Conservation (phyloP, 2,113 vertebrate species). For the Gnathonemus echidnorhynchus region DNA sequence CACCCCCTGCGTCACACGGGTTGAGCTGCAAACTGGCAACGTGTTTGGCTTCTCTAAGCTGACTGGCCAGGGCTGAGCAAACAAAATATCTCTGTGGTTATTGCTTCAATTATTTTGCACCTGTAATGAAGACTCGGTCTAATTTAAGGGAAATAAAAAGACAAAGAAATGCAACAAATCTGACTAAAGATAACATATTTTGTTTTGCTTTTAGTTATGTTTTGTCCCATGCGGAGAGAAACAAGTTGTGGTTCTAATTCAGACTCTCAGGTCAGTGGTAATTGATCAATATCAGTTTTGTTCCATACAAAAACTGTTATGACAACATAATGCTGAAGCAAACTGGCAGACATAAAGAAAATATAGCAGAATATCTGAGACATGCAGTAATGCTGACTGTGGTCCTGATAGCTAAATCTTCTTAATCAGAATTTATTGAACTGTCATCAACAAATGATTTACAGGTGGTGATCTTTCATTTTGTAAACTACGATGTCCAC, state of each 20-base stretch:
- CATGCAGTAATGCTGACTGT: constrained; percentile 24
- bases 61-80: constrained; percentile 40
- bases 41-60: constrained; percentile 43
- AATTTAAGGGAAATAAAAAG: constrained; percentile 53
- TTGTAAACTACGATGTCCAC: not conserved
- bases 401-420: constrained; percentile 1
- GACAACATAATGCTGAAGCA: not conserved
- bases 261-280: not conserved
- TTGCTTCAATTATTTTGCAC: constrained; percentile 68
- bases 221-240: constrained; percentile 37
- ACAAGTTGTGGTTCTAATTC: not conserved
- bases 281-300: constrained; percentile 36
- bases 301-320: not conserved
- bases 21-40: constrained; percentile 35
- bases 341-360: constrained; percentile 23
- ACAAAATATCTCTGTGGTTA: constrained; percentile 56
- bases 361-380: constrained; percentile 27
- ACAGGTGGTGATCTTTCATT: not conserved
- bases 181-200: constrained; percentile 17
- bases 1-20: constrained; percentile 32
- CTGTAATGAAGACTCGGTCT: constrained; percentile 46
- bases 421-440: constrained; percentile 14
- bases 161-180: constrained; percentile 33
- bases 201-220: constrained; percentile 1
- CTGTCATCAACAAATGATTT: not conserved